Evolutionary conservation across 2,797 vertebrate species (phyloP).

Genomic region (Tragopan temminckii): DNA sequence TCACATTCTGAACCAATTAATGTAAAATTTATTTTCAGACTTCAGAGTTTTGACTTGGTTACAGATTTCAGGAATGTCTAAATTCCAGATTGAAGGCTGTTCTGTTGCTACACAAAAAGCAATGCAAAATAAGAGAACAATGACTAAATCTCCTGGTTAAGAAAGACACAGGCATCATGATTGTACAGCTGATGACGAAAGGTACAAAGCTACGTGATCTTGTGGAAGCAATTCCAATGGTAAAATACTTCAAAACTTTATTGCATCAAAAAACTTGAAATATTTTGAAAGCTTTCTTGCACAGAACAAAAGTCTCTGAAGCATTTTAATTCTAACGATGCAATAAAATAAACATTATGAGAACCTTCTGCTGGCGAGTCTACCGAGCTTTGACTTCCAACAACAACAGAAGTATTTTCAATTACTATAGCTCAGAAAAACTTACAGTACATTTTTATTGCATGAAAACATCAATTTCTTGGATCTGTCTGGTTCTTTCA

Average conservation of each 20-base stretch:
- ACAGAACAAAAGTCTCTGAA: constrained; percentile 42
- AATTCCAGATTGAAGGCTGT: background rate
- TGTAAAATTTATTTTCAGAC: background rate
- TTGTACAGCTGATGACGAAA: constrained; percentile 52
- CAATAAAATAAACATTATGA: constrained; percentile 51
- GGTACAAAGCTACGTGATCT: background rate
- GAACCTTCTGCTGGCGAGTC: constrained; percentile 49
- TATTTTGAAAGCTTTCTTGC: constrained; percentile 51
- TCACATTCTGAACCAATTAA: background rate
- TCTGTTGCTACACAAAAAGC: background rate
- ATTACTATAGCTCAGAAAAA: constrained; percentile 62
- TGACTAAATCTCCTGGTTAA: constrained; percentile 71
- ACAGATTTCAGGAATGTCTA: background rate
- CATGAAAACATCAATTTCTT: constrained; percentile 75
- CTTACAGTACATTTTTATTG: constrained; percentile 80
- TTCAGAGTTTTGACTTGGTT: background rate
- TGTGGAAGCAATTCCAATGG: constrained; percentile 31
- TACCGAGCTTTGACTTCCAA: constrained; percentile 35
- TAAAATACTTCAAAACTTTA: constrained; percentile 64
- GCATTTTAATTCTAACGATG: constrained; percentile 34
- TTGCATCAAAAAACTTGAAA: constrained; percentile 74
- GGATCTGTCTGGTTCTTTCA: constrained; percentile 7
- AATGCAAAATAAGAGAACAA: background rate
- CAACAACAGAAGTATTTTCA: constrained; percentile 17
- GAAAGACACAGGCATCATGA: constrained; percentile 65